Percentiles rank a stretch among this genome's conserved stretches.
These are phyloP conservation scores for Linepithema humile DNA, from an alignment of 1,140 invertebrate species.

Conservation along the genomic window DNA sequence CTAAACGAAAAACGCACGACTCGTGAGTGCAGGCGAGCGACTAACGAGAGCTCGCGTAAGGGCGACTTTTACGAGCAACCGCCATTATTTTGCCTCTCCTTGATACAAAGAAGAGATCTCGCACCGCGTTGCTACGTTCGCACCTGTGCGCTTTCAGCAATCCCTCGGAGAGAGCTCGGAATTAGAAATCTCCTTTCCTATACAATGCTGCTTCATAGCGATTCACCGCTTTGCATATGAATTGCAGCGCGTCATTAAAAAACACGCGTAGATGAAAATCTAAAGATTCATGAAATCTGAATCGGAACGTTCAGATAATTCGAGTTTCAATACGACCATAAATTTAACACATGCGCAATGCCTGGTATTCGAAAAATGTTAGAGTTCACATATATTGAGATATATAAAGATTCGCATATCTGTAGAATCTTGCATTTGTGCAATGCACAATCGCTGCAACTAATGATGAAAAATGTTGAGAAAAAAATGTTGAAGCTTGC, in stretches of 20 bases:
- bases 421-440: background rate
- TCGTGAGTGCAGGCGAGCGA: background rate
- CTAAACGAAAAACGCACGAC: background rate
- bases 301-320: background rate
- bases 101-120: slow-evolving; percentile 54
- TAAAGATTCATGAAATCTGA: background rate
- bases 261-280: background rate
- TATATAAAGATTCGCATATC: background rate
- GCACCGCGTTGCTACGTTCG: background rate
- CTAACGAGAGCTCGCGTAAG: slow-evolving; percentile 51
- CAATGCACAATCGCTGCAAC: background rate
- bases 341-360: background rate
- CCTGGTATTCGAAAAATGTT: background rate
- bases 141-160: background rate
- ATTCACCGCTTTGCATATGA: background rate
- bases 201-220: background rate
- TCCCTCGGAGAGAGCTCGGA: background rate
- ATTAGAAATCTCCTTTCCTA: slow-evolving; percentile 16
- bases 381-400: background rate
- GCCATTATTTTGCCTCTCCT: slow-evolving; percentile 48
- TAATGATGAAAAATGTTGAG: background rate
- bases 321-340: background rate
- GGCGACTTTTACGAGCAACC: slow-evolving; percentile 42
- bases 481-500: background rate
- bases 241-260: background rate